A percentile compares a stretch with the other conserved stretches of the same genome.
These are phyloP conservation scores for Hiodon alosoides DNA, from an alignment of 2,113 vertebrate genomes.

Conservation along the genomic window DNA sequence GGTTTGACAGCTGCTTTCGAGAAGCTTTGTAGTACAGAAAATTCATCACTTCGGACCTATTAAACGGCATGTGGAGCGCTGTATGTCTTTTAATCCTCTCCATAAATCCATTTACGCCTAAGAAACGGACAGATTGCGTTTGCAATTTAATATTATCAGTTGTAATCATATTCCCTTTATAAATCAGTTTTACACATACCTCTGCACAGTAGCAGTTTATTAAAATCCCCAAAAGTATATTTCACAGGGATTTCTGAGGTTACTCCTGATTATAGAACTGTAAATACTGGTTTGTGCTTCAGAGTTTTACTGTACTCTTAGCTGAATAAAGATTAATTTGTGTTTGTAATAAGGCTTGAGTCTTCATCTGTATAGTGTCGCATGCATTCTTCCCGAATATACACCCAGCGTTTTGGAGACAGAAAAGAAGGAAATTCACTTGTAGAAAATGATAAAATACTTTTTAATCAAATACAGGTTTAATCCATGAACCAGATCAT, in stretches of 20 bases:
- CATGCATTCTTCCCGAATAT: slow-evolving; percentile 25
- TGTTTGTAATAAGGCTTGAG: slow-evolving; percentile 44
- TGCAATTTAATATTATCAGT: slow-evolving; percentile 28
- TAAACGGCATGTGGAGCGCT: slow-evolving; percentile 10
- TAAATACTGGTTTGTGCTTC: slow-evolving; percentile 48
- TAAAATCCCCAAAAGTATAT: slow-evolving; percentile 16
- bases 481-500: slow-evolving; percentile 35
- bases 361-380: slow-evolving; percentile 33
- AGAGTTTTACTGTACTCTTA: slow-evolving; percentile 38
- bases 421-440: slow-evolving; percentile 36
- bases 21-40: slow-evolving; percentile 3
- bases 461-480: slow-evolving; percentile 40
- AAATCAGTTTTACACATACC: slow-evolving; percentile 28
- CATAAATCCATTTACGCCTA: slow-evolving; percentile 25
- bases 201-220: slow-evolving; percentile 16
- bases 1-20: slow-evolving; percentile 11
- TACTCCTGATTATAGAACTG: slow-evolving; percentile 33
- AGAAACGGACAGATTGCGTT: slow-evolving; percentile 26
- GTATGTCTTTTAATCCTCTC: slow-evolving; percentile 26
- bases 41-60: slow-evolving; percentile 22
- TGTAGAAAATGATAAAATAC: slow-evolving; percentile 33
- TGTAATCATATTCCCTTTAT: slow-evolving; percentile 32
- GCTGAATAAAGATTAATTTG: slow-evolving; percentile 50
- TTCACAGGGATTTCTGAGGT: slow-evolving; percentile 27
- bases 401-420: slow-evolving; percentile 28